Base-by-base conservation (phyloP, 2,113 vertebrate species). In the Gavia stellata region DNA sequence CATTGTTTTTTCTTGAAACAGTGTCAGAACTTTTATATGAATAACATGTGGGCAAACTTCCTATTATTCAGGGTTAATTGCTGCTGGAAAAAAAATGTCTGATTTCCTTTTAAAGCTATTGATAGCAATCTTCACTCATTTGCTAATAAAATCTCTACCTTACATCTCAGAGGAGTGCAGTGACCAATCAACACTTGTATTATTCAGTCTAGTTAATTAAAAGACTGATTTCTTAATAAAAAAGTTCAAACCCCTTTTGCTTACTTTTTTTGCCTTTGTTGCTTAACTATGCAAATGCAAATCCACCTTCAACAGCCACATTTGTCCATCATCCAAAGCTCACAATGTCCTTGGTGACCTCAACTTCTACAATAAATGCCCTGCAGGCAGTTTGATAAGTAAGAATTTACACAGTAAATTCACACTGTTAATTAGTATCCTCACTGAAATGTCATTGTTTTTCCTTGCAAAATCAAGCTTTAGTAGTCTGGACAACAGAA, bases 1-100 rank as follows among this genome's bases (percentile, higher is more conserved):
- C 65, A 88, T 96, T 94, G 26, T 72, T 91, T 20, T 94, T 96
- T 95, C 71, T 82, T 58, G 62, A 94, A 94, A 77, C 15, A 59
- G 9, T 66, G 26, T 86, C 45, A 88, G 53, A 44, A 81, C 6
- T 11, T 91, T 93, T 91, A 53, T 53, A 28, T 58, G 42, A 96
- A 65, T 88, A 52, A 53, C 7, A 62, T 62, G n/a, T 88, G 47
- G 38, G 10, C 25, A 92, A 81, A 66, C 17, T 62, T 97, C 36
- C 33, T 95, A 42, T 72, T 88, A 70, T 23, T 93, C 23, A 47
- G 14, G 7, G 59, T 93, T 93, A 92, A 93, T 94, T 97, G 53
- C 44, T 92, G 50, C 50, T 67, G 17, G 45, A 77, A 96, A 82
- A 81, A 7, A 6, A 75, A 80, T 19, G 7, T 72, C 14, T 42